Evolutionary conservation across 1,140 invertebrate species (phyloP).

Genomic region (Apis cerana): DNA sequence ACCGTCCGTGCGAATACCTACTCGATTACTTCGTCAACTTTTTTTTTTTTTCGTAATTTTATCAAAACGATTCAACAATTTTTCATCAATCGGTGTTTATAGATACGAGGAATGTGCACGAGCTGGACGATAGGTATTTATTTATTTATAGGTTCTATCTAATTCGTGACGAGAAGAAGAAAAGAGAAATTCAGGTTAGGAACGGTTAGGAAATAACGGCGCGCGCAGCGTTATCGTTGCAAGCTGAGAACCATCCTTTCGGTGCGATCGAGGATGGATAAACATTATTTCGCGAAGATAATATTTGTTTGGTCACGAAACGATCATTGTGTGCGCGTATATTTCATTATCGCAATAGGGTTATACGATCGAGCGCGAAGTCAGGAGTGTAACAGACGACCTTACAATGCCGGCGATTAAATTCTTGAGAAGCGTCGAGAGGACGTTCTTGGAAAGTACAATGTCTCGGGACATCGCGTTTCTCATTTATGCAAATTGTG

Average conservation of each 20-base stretch:
- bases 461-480: not conserved
- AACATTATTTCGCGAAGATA: not conserved
- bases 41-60: not conserved
- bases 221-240: not conserved
- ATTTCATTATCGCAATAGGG: not conserved
- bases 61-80: no score
- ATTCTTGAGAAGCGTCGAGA: not conserved
- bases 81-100: not conserved
- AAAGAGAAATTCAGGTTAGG: constrained; percentile 38
- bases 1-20: constrained; percentile 31
- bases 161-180: not conserved
- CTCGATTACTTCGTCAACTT: constrained; percentile 3
- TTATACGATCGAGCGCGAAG: not conserved
- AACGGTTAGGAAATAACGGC: constrained; percentile 27
- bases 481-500: constrained; percentile 36
- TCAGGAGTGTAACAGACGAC: not conserved
- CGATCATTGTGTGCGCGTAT: no score
- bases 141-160: no score
- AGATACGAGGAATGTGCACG: not conserved
- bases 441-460: constrained; percentile 34
- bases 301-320: not conserved
- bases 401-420: not conserved
- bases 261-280: constrained; percentile 18
- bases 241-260: constrained; percentile 4
- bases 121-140: not conserved